Base-by-base conservation (phyloP, 2,113 vertebrate species). In the Chloroceryle aenea region DNA sequence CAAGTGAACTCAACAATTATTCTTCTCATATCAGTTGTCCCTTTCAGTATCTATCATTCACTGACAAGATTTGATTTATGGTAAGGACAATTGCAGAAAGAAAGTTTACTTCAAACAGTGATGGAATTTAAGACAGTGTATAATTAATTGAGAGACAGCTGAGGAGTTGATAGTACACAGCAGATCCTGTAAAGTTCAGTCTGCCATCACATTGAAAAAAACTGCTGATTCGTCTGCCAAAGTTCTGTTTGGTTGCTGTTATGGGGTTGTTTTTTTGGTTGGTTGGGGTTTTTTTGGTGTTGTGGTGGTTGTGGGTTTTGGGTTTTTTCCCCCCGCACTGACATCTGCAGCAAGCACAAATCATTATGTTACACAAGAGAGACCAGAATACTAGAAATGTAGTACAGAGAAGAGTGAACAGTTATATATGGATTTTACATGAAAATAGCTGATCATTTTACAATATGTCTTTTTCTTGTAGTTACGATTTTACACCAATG, bases 401-500 rank as follows among this genome's bases (percentile, higher is more conserved):
- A 26, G 9, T 38, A 45, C 12, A 72, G 43, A 4, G 61, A 67
- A 36, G 45, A 71, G 34, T 22, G 29, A 77, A 5, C 2, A 40
- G 32, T 12, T 73, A 0, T 26, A 42, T 29, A 34, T 34, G 38
- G 47, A 17, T 47, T 63, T 50, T 10, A 8, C 9, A 1, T 80
- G 47, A 26, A 52, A 77, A 58, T 17, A 9, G 78, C 68, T 3
- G 4, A 21, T 87, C 15, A 4, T 45, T 43, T 69, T 27, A 29
- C 48, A 32, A 7, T 52, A 1, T n/a, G 87, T 71, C 77, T 74
- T 48, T 67, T 67, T 12, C 55, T 94, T 67, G 52, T 55, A 99
- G 99, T 97, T 99, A 99, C 13, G 99, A 99, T 95, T 99, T 99
- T 95, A 99, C 99, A 40, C 99, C 99, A 18, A 97, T 99, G 97